phyloP scores from a whole-genome alignment of 2,888 invertebrate species.

The Glaucopsyche alexis region DNA sequence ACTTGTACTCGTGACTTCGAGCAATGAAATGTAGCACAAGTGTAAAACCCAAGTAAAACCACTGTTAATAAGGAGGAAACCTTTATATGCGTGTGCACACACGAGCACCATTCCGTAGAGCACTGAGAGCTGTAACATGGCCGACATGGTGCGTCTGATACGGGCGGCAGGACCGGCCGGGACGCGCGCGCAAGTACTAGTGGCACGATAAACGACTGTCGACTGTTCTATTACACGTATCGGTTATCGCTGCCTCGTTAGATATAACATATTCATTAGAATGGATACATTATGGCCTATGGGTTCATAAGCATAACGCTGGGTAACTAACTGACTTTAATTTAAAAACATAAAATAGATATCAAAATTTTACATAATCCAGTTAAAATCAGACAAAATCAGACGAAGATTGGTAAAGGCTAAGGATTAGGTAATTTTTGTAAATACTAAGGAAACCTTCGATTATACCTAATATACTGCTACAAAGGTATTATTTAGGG shows the following conservation, averaged over 20 bases:
- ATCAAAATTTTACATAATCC: too few relatives aligned
- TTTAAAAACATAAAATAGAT: too few relatives aligned
- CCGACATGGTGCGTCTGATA: slow-evolving; percentile 34
- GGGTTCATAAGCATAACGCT: background rate
- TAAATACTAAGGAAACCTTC: too few relatives aligned
- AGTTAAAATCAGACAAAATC: too few relatives aligned
- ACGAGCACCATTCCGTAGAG: slow-evolving; percentile 48
- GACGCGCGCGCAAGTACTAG: slow-evolving; percentile 43
- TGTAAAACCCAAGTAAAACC: slow-evolving; percentile 43
- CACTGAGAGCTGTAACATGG: slow-evolving; percentile 48
- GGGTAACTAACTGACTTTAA: background rate
- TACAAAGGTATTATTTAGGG: too few relatives aligned
- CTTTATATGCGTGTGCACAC: slow-evolving; percentile 53
- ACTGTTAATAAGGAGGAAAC: slow-evolving; percentile 50
- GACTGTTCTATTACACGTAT: slow-evolving; percentile 45
- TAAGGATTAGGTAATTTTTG: too few relatives aligned
- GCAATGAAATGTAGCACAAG: slow-evolving; percentile 41
- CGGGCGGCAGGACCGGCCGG: slow-evolving; percentile 34
- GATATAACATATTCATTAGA: background rate
- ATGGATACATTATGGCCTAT: background rate
- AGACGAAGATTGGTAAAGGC: too few relatives aligned
- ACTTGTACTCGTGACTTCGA: background rate
- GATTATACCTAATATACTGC: too few relatives aligned
- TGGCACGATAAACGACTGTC: slow-evolving; percentile 58
- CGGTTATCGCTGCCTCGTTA: background rate